Evolutionary conservation across 1,140 invertebrate species (phyloP).

Genomic region (Lordiphosa clarofinis): DNA sequence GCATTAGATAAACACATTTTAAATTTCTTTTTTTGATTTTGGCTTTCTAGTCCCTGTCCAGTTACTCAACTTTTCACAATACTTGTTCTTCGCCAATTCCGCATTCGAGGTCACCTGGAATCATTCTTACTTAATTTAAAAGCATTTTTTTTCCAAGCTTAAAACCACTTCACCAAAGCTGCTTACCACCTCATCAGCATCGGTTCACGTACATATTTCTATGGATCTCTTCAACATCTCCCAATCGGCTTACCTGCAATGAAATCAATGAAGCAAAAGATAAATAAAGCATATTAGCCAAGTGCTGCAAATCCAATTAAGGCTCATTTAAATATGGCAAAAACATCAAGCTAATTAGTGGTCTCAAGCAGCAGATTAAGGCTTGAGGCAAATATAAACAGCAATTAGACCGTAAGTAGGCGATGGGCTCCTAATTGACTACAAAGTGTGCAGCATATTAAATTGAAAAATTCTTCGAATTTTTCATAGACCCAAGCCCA

Average conservation of each 20-base stretch:
- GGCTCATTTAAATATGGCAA: conserved; percentile 52
- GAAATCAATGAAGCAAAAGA: conserved; percentile 36
- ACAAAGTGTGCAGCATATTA: conserved; percentile 24
- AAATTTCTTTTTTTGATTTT: no score
- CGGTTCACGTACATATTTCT: conserved; percentile 21
- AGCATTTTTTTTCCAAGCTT: no score
- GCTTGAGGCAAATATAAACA: conserved; percentile 43
- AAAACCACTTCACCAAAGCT: conserved; percentile 14
- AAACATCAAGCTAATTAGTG: conserved; percentile 49
- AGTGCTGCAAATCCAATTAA: conserved; percentile 47
- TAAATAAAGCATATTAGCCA: conserved; percentile 30
- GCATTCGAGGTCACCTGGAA: no score
- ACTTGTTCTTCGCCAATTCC: no score
- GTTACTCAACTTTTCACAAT: no score
- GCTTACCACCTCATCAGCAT: conserved; percentile 37
- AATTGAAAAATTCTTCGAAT: conserved; percentile 27
- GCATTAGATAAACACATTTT: no score
- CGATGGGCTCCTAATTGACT: conserved; percentile 32
- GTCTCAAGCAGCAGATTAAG: conserved; percentile 21
- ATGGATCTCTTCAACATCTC: conserved; percentile 26
- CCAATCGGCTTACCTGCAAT: conserved; percentile 71
- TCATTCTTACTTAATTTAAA: no score
- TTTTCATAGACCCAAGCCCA: conserved; percentile 13
- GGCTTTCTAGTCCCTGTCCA: no score
- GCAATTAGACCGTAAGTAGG: conserved; percentile 46